Percentiles rank a stretch among this genome's conserved stretches.
phyloP scores from a whole-genome alignment of 2,888 invertebrate species.

The Meliscaeva auricollis region DNA sequence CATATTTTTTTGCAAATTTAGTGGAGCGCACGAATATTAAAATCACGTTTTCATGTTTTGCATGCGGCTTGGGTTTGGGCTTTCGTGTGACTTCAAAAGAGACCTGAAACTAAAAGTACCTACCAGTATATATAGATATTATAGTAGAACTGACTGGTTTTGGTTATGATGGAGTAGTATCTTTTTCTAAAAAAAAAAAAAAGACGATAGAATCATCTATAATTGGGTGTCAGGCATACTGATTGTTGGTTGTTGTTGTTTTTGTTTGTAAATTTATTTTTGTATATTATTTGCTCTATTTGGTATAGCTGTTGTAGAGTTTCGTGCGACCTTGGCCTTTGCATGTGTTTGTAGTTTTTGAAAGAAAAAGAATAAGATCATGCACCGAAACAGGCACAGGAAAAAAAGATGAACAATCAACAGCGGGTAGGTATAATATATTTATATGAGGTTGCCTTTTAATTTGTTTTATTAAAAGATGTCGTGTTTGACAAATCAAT shows the following conservation, averaged over 20 bases:
- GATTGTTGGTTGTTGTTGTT: slow-evolving; percentile 33
- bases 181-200: not conserved
- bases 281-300: slow-evolving; percentile 28
- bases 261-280: slow-evolving; percentile 7
- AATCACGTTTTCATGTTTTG: slow-evolving; percentile 67
- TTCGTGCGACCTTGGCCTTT: slow-evolving; percentile 59
- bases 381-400: not conserved
- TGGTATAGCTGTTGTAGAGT: slow-evolving; percentile 21
- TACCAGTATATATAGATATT: not conserved
- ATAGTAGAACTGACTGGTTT: not conserved
- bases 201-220: slow-evolving; percentile 31
- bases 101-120: not conserved
- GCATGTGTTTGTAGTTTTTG: slow-evolving; percentile 9
- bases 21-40: slow-evolving; percentile 59
- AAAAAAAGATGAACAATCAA: not conserved
- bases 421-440: not conserved
- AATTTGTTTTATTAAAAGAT: slow-evolving; percentile 3
- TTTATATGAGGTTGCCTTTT: not conserved
- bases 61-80: slow-evolving; percentile 13
- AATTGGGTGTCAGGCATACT: slow-evolving; percentile 65
- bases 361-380: not conserved
- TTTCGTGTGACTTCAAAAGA: slow-evolving; percentile 24
- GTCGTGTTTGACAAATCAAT: slow-evolving; percentile 9
- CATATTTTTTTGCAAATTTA: slow-evolving; percentile 51
- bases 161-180: not conserved